phyloP scores from a whole-genome alignment of 2,797 vertebrate species.

The Tympanoctomys barrerae region DNA sequence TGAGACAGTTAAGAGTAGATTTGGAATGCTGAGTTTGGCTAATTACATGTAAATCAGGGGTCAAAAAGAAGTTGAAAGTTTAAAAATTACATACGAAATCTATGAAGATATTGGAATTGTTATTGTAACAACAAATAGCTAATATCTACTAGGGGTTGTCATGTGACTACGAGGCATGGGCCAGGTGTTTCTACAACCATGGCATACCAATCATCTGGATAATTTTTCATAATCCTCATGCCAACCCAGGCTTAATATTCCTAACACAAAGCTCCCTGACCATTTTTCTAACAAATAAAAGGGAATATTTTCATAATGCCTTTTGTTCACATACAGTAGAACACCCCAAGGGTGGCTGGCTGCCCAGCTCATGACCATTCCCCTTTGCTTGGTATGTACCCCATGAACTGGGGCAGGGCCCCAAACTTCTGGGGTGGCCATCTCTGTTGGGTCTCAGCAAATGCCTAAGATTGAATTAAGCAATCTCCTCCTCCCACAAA shows the following conservation, averaged over 20 bases:
- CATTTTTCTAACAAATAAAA: conserved; percentile 39
- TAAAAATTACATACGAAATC: conserved; percentile 17
- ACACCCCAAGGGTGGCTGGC: not conserved
- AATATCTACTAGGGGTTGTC: not conserved
- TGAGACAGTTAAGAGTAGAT: not conserved
- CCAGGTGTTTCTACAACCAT: not conserved
- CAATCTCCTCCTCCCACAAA: not conserved
- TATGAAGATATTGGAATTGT: not conserved
- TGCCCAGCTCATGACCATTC: not conserved
- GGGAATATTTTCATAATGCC: not conserved
- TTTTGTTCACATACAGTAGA: not conserved
- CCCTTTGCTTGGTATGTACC: not conserved
- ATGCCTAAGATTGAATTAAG: not conserved
- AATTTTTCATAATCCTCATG: not conserved
- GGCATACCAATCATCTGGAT: not conserved
- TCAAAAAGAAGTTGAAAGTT: conserved; percentile 5
- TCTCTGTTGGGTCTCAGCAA: not conserved
- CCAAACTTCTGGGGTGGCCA: not conserved
- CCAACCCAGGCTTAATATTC: not conserved
- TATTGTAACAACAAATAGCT: not conserved
- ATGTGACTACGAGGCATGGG: not conserved
- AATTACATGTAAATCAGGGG: not conserved
- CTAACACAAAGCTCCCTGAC: not conserved
- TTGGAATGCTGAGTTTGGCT: not conserved
- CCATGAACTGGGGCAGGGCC: not conserved